These are phyloP conservation scores for Drosophila koepferae DNA, from an alignment of 2,888 invertebrate genomes.

Conservation along the genomic window DNA sequence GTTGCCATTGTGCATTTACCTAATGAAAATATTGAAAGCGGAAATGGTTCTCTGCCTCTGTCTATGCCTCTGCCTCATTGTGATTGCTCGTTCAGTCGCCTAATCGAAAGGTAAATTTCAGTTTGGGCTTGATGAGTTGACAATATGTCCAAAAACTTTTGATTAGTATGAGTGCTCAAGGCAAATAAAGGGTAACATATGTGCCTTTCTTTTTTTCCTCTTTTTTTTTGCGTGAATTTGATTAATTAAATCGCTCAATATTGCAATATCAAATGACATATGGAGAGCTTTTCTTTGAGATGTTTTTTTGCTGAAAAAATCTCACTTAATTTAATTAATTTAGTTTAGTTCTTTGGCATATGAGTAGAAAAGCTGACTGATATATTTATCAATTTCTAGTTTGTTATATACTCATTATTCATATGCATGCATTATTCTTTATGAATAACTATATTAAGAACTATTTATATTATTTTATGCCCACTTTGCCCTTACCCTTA, in stretches of 20 bases:
- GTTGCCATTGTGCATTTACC: slow-evolving; percentile 31
- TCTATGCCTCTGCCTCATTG: slow-evolving; percentile 15
- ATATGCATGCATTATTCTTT: no score
- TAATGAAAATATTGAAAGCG: slow-evolving; percentile 48
- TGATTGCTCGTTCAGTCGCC: slow-evolving; percentile 35
- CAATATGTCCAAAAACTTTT: slow-evolving; percentile 37
- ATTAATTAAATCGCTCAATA: slow-evolving; percentile 8
- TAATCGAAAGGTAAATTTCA: neutral
- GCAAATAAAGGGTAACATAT: neutral
- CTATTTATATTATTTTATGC: no score
- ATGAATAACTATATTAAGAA: no score
- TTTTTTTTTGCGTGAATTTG: slow-evolving; percentile 8
- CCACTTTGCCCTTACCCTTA: no score
- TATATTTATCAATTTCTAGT: no score
- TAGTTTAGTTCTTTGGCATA: no score
- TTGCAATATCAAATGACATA: slow-evolving; percentile 5
- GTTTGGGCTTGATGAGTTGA: slow-evolving; percentile 43
- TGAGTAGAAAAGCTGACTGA: no score
- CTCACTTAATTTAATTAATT: neutral
- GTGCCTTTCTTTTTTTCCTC: neutral
- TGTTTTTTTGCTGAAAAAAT: no score
- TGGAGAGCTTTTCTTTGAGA: neutral
- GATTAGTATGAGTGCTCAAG: slow-evolving; percentile 58
- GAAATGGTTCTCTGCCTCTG: neutral
- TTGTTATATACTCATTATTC: no score